Evolutionary conservation across 1,140 invertebrate genomes (phyloP).

Genomic region (Pollicipes pollicipes): DNA sequence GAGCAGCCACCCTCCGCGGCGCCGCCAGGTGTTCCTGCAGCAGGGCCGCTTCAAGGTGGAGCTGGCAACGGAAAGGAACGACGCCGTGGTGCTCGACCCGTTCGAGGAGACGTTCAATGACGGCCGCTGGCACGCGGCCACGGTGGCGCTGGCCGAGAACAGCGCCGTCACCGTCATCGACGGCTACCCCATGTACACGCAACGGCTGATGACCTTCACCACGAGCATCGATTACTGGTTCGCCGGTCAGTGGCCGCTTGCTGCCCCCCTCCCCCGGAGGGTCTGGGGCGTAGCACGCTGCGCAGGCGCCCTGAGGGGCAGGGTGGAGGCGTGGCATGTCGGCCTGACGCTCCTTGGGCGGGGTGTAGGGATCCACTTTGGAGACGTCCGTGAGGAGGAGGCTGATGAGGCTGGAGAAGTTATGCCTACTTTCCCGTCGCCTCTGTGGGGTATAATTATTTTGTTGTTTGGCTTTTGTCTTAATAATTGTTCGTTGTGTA

Average conservation of each 20-base stretch:
- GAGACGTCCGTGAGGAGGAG: too few relatives aligned
- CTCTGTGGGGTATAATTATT: too few relatives aligned
- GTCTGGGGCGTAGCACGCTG: too few relatives aligned
- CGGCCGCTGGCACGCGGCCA: slow-evolving; percentile 65
- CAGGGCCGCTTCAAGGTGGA: slow-evolving; percentile 66
- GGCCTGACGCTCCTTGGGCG: too few relatives aligned
- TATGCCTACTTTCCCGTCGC: too few relatives aligned
- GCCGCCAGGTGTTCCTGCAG: slow-evolving; percentile 47
- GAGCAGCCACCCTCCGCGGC: background rate
- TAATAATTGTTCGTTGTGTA: too few relatives aligned
- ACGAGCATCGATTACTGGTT: slow-evolving; percentile 51
- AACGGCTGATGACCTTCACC: slow-evolving; percentile 46
- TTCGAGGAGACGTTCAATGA: slow-evolving; percentile 71
- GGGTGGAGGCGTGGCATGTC: too few relatives aligned
- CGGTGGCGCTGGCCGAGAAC: slow-evolving; percentile 52
- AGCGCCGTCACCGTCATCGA: slow-evolving; percentile 52
- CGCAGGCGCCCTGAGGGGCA: too few relatives aligned
- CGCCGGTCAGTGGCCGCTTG: slow-evolving; percentile 9
- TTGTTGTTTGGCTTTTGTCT: too few relatives aligned
- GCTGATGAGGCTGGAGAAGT: too few relatives aligned
- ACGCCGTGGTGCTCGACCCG: slow-evolving; percentile 53
- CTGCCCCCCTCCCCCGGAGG: too few relatives aligned
- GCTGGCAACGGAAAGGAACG: slow-evolving; percentile 43
- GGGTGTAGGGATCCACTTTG: too few relatives aligned
- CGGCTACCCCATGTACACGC: slow-evolving; percentile 58